These are phyloP conservation scores for Caenorhabditis angaria DNA, from an alignment of 2,888 invertebrate species.

Conservation along the genomic window DNA sequence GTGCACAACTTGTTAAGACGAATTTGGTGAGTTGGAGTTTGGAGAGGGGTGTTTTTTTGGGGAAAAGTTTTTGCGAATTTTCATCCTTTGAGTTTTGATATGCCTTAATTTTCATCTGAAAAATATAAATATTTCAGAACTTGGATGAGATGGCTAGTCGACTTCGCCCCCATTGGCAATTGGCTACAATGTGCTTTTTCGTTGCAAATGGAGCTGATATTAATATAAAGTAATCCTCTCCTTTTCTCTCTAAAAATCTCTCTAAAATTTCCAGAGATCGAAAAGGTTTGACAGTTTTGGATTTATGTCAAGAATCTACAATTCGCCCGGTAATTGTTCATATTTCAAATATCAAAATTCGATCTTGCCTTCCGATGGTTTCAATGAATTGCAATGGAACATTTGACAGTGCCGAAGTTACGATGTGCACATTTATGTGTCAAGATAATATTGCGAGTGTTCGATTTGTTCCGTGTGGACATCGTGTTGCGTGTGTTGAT, in stretches of 20 bases:
- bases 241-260: neutral
- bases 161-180: slow-evolving; percentile 51
- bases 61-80: neutral
- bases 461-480: slow-evolving; percentile 56
- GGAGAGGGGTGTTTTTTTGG: neutral
- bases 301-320: slow-evolving; percentile 26
- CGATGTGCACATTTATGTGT: slow-evolving; percentile 60
- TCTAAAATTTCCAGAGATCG: slow-evolving; percentile 31
- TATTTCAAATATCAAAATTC: slow-evolving; percentile 29
- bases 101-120: neutral
- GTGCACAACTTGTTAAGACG: slow-evolving; percentile 32
- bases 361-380: slow-evolving; percentile 45
- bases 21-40: slow-evolving; percentile 17
- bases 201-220: slow-evolving; percentile 50
- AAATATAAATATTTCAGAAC: slow-evolving; percentile 17
- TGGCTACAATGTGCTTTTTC: slow-evolving; percentile 49
- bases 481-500: slow-evolving; percentile 55
- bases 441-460: slow-evolving; percentile 53
- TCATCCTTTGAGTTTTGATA: too few species aligned
- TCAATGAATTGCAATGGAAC: slow-evolving; percentile 16
- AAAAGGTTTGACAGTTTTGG: slow-evolving; percentile 31
- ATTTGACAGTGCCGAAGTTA: slow-evolving; percentile 48
- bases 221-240: slow-evolving; percentile 29
- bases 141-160: slow-evolving; percentile 52
- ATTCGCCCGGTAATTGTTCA: slow-evolving; percentile 33